These are phyloP conservation scores for Eurypyga helias DNA, from an alignment of 2,113 vertebrate genomes.

Conservation along the genomic window DNA sequence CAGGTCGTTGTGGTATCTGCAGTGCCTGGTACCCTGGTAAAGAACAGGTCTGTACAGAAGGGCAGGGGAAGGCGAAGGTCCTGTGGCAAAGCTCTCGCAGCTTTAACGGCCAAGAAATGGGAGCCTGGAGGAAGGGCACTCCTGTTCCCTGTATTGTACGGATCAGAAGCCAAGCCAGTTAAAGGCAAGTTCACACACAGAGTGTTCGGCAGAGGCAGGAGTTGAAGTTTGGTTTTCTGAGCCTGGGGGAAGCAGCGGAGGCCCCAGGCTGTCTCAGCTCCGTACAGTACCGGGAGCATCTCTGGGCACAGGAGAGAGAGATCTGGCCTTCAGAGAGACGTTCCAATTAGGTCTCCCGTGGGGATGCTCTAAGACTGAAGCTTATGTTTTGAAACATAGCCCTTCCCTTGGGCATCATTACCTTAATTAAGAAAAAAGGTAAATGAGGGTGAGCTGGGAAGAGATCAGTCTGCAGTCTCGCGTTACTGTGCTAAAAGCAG, in stretches of 20 bases:
- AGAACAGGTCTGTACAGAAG: neutral
- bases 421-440: slow-evolving; percentile 23
- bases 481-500: neutral
- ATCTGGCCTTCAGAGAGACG: neutral
- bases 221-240: neutral
- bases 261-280: neutral
- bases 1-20: neutral
- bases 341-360: neutral
- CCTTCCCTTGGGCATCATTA: neutral
- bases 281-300: rapidly evolving
- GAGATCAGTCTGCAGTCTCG: neutral
- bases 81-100: neutral
- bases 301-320: neutral
- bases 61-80: rapidly evolving
- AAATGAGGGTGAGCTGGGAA: neutral
- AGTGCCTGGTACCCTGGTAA: neutral
- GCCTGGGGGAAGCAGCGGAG: neutral
- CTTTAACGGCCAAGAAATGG: neutral
- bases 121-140: neutral
- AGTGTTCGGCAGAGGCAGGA: neutral
- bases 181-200: rapidly evolving
- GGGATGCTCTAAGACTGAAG: neutral
- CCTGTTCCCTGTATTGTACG: rapidly evolving
- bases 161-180: neutral
- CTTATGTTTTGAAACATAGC: neutral